phyloP scores from a whole-genome alignment of 1,140 invertebrate genomes.

The Ostrea edulis region DNA sequence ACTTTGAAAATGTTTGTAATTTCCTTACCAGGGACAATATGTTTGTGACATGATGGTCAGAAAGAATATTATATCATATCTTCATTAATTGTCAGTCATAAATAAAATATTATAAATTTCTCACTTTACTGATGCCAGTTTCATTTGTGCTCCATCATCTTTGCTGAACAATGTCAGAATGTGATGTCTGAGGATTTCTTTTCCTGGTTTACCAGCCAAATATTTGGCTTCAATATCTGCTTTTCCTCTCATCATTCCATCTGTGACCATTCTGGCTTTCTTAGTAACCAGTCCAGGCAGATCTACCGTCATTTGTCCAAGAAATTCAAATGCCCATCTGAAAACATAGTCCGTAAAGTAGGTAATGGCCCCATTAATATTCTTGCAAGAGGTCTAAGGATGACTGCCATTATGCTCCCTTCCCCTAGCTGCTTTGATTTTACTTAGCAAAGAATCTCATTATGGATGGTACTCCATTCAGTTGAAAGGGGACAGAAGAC shows the following conservation, averaged over 20 bases:
- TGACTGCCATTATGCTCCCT: too few relatives aligned
- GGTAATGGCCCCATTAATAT: too few relatives aligned
- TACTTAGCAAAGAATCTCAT: too few relatives aligned
- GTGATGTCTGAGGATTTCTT: background rate
- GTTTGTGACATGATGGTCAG: too few relatives aligned
- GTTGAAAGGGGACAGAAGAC: too few relatives aligned
- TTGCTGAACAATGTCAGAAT: constrained; percentile 6
- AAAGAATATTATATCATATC: too few relatives aligned
- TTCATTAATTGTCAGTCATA: too few relatives aligned
- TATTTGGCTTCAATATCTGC: background rate
- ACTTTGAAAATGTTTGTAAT: background rate
- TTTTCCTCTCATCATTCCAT: background rate
- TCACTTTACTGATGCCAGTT: background rate
- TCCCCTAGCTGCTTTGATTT: too few relatives aligned
- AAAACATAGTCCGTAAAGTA: background rate
- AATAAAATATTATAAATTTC: background rate
- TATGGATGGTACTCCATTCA: too few relatives aligned
- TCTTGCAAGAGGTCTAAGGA: too few relatives aligned
- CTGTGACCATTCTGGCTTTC: constrained; percentile 6
- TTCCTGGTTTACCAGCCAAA: background rate
- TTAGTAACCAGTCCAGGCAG: background rate
- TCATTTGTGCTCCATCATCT: background rate
- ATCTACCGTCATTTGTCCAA: constrained; percentile 48
- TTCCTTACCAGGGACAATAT: background rate
- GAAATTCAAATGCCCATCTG: constrained; percentile 52